Base-by-base conservation (phyloP, 1,140 invertebrate species). In the Aphis craccivora region DNA sequence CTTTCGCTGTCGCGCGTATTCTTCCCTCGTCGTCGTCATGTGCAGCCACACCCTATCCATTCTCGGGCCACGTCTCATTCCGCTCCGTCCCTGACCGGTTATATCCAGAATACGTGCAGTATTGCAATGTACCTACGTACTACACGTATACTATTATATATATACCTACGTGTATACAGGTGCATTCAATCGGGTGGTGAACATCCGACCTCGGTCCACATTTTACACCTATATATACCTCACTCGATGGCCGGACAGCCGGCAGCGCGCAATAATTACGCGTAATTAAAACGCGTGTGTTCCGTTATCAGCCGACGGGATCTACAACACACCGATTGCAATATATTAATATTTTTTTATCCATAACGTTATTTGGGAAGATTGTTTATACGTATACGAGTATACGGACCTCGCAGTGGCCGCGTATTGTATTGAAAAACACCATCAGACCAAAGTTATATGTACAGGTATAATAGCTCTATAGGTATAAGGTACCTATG, bases 31-130 rank as follows among this genome's bases (percentile, higher is more conserved):
- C 25, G 23, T 30, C 9, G 25, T 30, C 30, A 67, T 67, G 30
- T 9, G 23, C 67, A 20, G 60, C 76, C 23, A 40, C 20, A 25
- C 81, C 35, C 37, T 83, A 23, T 83, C 22, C 81, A 40, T 86
- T 40, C 37, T 43, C 83, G 40, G 37, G 83, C 83, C 83, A 86
- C 83, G 40, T 86, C 25, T 9, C 25, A 86, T 86, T 86, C 83
- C 83, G 83, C 40, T 43, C 40, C 37, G 83, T 86, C 83, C 83
- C 37, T 86, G 83, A 86, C 83, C 83, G 83, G 83, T 86, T 86
- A 25, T 86, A 25, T 8, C 20, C 81, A 20, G n/a, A n/a, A 76
- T n/a, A 14, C 14, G 25, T 25, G 9, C 25, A 30, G 25, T 30
- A 60, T 60, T 60, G 55, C 25, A 60, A 60, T 30, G 55, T 55